These are phyloP conservation scores for Hecatera dysodea DNA, from an alignment of 2,888 invertebrate species.

Conservation along the genomic window DNA sequence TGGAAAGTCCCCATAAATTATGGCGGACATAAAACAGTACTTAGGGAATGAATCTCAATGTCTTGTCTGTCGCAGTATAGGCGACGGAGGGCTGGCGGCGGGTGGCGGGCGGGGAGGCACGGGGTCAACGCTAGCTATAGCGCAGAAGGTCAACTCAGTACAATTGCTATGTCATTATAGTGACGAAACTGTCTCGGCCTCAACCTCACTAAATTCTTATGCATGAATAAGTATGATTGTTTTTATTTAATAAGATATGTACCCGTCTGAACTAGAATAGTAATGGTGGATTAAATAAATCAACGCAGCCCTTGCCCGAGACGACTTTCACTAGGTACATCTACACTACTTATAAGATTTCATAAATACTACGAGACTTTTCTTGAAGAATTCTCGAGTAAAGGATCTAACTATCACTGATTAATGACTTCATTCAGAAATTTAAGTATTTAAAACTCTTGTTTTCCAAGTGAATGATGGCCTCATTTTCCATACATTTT, in stretches of 20 bases:
- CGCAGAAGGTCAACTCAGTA: slow-evolving; percentile 27
- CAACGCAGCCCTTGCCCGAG: background rate
- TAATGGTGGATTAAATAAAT: background rate
- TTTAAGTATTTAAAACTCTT: too few relatives aligned
- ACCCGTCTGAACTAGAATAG: background rate
- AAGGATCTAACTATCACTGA: background rate
- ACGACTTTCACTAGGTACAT: too few relatives aligned
- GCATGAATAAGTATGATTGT: background rate
- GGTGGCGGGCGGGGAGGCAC: background rate
- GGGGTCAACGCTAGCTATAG: background rate
- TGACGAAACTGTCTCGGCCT: background rate
- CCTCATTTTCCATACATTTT: too few relatives aligned
- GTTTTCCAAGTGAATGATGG: too few relatives aligned
- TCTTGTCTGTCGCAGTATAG: slow-evolving; percentile 29
- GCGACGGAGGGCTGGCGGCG: slow-evolving; percentile 3
- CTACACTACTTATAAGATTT: background rate
- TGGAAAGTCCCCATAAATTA: slow-evolving; percentile 50
- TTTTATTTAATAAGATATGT: slow-evolving; percentile 2
- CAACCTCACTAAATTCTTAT: background rate
- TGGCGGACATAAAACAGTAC: slow-evolving; percentile 55
- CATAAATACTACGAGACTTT: background rate
- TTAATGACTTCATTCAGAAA: background rate
- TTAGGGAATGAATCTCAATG: slow-evolving; percentile 61
- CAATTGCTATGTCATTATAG: slow-evolving; percentile 2
- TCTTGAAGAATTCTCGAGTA: background rate